A percentile compares a stretch with the other conserved stretches of the same genome.
phyloP scores from a whole-genome alignment of 1,140 invertebrate genomes.

The Platyura marginata region DNA sequence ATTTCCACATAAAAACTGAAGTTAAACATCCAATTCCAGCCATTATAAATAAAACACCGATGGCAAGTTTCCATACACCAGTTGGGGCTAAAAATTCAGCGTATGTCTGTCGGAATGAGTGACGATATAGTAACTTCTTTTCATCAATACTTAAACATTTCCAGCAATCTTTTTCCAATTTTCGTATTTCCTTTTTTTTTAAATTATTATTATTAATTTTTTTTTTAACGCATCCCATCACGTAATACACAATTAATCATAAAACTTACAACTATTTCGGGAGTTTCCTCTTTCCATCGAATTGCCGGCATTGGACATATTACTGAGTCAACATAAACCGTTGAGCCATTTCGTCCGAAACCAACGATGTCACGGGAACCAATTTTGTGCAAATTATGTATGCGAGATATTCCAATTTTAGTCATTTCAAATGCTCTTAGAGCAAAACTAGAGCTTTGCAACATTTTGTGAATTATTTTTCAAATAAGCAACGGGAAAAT shows the following conservation, averaged over 20 bases:
- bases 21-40: constrained; percentile 44
- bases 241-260: neutral
- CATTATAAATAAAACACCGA: constrained; percentile 38
- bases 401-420: too few relatives aligned
- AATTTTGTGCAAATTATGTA: constrained; percentile 21
- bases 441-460: too few relatives aligned
- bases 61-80: constrained; percentile 70
- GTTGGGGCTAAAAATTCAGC: constrained; percentile 72
- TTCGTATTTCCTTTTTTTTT: constrained; percentile 41
- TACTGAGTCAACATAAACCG: constrained; percentile 56
- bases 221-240: too few relatives aligned
- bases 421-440: too few relatives aligned
- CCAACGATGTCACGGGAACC: constrained; percentile 88
- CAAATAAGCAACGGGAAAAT: too few relatives aligned
- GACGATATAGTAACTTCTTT: constrained; percentile 82
- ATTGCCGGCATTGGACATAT: constrained; percentile 84
- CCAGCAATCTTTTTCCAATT: constrained; percentile 95
- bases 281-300: constrained; percentile 50
- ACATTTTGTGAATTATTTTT: too few relatives aligned
- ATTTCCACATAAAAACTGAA: constrained; percentile 46
- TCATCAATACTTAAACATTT: constrained; percentile 72
- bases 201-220: constrained; percentile 1
- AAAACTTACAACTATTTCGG: constrained; percentile 30
- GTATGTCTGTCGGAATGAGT: constrained; percentile 84
- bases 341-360: constrained; percentile 63